Base-by-base conservation (phyloP, 2,113 vertebrate species). In the Datnioides undecimradiatus region DNA sequence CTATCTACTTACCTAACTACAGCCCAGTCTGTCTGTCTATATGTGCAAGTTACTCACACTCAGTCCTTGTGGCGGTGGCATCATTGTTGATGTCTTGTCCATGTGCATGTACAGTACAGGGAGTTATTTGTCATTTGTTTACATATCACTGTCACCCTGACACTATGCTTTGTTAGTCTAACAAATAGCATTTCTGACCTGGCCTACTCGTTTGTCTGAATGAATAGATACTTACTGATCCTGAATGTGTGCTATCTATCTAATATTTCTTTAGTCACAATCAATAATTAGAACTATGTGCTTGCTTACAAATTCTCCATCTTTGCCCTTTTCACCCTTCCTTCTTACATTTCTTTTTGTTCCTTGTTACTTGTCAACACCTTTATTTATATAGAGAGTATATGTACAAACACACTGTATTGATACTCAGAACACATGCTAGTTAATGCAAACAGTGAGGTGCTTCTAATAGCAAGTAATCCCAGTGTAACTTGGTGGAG, bases 101-200 rank as follows among this genome's bases (percentile, higher is more conserved):
- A n/a, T n/a, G n/a, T n/a, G n/a, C n/a, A n/a, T n/a, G n/a, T n/a
- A n/a, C n/a, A n/a, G n/a, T n/a, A n/a, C n/a, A n/a, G n/a, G n/a
- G n/a, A n/a, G n/a, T n/a, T n/a, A n/a, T n/a, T n/a, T n/a, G n/a
- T n/a, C n/a, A n/a, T n/a, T n/a, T n/a, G n/a, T n/a, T n/a, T n/a
- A n/a, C n/a, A n/a, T n/a, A n/a, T n/a, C n/a, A n/a, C n/a, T n/a
- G n/a, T n/a, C n/a, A n/a, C n/a, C n/a, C n/a, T n/a, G n/a, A n/a
- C n/a, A n/a, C n/a, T n/a, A n/a, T n/a, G n/a, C n/a, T n/a, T n/a
- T n/a, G n/a, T 45, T 5, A 31, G 25, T 59, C 51, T 60, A 17
- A 49, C 25, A 14, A 66, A 12, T 54, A 65, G 8, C 54, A 1
- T 19, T 34, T 73, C 63, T 78, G 49, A 62, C 40, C 48, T 40